A percentile compares a stretch with the other conserved stretches of the same genome.
phyloP scores from a whole-genome alignment of 1,140 invertebrate species.

The Tetragnatha versicolor region DNA sequence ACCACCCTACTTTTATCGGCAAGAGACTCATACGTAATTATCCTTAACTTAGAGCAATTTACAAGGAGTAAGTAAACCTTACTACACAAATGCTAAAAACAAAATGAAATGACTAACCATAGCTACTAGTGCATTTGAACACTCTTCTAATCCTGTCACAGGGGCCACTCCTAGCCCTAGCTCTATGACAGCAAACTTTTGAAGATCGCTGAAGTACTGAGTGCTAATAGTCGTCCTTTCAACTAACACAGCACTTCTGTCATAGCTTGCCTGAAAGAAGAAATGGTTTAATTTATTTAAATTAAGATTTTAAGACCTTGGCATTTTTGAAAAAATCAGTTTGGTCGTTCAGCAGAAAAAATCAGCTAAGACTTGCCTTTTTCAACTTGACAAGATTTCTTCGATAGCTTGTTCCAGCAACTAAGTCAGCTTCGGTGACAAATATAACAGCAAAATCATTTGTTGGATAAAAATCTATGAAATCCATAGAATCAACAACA shows the following conservation, averaged over 20 bases:
- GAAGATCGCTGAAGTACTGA: constrained; percentile 18
- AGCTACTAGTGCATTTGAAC: constrained; percentile 16
- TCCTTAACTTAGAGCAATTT: too few species aligned
- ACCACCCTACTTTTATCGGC: too few species aligned
- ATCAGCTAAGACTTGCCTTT: constrained; percentile 10
- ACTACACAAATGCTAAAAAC: too few species aligned
- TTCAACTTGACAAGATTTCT: constrained; percentile 46
- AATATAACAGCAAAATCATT: constrained; percentile 45
- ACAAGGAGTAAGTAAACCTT: too few species aligned
- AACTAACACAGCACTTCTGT: constrained; percentile 14
- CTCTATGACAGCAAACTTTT: constrained; percentile 44
- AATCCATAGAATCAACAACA: constrained; percentile 35
- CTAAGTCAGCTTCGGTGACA: constrained; percentile 42
- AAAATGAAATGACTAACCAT: too few species aligned
- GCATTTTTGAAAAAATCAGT: too few species aligned
- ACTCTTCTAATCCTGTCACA: constrained; percentile 30
- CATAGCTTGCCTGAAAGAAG: constrained; percentile 28
- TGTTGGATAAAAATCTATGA: constrained; percentile 45
- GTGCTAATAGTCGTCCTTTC: constrained; percentile 30
- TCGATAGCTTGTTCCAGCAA: constrained; percentile 23
- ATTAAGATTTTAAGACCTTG: not conserved
- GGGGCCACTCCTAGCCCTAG: constrained; percentile 42
- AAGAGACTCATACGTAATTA: too few species aligned
- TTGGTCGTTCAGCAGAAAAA: too few species aligned
- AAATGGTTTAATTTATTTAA: not conserved